These are phyloP conservation scores for Chromis chromis DNA, from an alignment of 2,797 vertebrate genomes.

Conservation along the genomic window DNA sequence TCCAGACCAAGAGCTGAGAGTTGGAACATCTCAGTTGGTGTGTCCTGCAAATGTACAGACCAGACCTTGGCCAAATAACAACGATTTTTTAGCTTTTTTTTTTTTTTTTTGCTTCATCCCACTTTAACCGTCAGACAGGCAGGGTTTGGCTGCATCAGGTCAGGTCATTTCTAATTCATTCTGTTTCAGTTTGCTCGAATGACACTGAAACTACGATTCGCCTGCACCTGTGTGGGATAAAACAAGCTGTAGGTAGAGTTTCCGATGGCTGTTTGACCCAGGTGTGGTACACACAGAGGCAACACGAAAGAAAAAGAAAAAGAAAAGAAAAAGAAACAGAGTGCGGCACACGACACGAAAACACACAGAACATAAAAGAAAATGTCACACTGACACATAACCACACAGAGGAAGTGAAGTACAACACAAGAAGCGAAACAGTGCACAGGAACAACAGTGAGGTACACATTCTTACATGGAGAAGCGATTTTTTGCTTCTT, in stretches of 20 bases:
- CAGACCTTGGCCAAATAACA: constrained; percentile 70
- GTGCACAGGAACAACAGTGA: constrained; percentile 69
- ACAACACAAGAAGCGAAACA: constrained; percentile 59
- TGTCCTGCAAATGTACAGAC: constrained; percentile 57
- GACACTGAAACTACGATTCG: constrained; percentile 16
- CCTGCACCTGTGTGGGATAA: constrained; percentile 53
- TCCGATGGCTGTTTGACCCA: constrained; percentile 65
- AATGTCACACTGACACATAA: constrained; percentile 54
- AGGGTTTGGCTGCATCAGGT: constrained; percentile 11
- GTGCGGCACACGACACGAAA: constrained; percentile 55
- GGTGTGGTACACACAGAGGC: constrained; percentile 64
- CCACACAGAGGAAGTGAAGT: constrained; percentile 55
- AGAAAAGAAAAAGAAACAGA: constrained; percentile 19
- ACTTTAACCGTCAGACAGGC: constrained; percentile 17
- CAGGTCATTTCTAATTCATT: constrained; percentile 14
- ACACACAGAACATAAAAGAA: constrained; percentile 60
- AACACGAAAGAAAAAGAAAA: constrained; percentile 33
- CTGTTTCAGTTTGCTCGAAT: constrained; percentile 22
- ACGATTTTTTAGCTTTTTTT: constrained; percentile 1
- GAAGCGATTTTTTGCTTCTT: constrained; percentile 76
- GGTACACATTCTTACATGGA: constrained; percentile 84
- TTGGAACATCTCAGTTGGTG: constrained; percentile 55
- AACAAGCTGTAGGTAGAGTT: constrained; percentile 27
- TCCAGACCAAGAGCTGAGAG: constrained; percentile 68
- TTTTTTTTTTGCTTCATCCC: constrained; percentile 40